Percentiles rank a stretch among this genome's conserved stretches.
Evolutionary conservation across 2,888 invertebrate species (phyloP).

Genomic region (Ochropacha duplaris): DNA sequence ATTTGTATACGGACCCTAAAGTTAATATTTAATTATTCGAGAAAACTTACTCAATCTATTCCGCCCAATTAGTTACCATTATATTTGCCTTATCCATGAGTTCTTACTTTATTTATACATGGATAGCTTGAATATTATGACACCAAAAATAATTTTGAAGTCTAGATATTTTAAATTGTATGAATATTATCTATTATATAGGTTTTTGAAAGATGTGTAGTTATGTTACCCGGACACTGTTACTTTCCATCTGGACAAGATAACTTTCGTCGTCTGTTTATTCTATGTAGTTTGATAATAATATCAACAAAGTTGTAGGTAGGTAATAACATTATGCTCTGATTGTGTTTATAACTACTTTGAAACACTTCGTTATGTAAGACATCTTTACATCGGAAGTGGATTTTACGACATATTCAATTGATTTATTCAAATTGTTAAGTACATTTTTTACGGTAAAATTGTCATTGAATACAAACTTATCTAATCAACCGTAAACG

Average conservation of each 20-base stretch:
- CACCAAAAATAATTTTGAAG: too few relatives aligned
- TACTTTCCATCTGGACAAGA: not conserved
- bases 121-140: too few relatives aligned
- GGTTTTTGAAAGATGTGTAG: too few relatives aligned
- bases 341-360: not conserved
- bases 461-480: not conserved
- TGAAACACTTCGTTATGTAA: not conserved
- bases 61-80: slow-evolving; percentile 23
- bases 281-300: not conserved
- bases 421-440: not conserved
- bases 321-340: not conserved
- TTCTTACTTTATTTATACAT: not conserved
- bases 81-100: slow-evolving; percentile 9
- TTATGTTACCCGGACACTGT: too few relatives aligned
- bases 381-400: not conserved
- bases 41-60: slow-evolving; percentile 21
- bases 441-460: not conserved
- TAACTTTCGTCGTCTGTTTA: not conserved
- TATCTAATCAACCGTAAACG: slow-evolving; percentile 3
- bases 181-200: too few relatives aligned
- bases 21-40: slow-evolving; percentile 31
- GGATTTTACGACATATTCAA: not conserved
- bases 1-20: slow-evolving; percentile 19
- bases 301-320: not conserved
- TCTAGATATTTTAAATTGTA: too few relatives aligned